Evolutionary conservation across 1,140 invertebrate genomes (phyloP), one percentile per base, ranked within the genome.

Genomic region (Stegodyphus mimosarum): DNA sequence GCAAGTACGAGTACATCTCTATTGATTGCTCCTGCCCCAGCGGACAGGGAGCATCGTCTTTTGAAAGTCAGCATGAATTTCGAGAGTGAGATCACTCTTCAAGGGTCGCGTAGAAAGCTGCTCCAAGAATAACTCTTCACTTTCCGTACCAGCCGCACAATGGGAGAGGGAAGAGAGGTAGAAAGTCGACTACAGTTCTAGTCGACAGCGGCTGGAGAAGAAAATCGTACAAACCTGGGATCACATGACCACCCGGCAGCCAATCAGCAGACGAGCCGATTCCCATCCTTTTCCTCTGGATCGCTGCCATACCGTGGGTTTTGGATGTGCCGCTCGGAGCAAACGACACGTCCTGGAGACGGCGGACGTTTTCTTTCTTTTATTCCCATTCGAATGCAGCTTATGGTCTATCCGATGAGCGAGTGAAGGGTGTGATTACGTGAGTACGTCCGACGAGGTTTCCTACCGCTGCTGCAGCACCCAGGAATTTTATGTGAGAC

Each of bases 211-310:
- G 66, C n/a, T 6, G 33, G 33, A 33, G 52, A 73, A 74, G 80
- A 83, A 81, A 83, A 83, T 83, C 70, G 80, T 66, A 83, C 80
- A 51, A 83, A 83, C 80, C 80, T 74, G 71, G 71, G 70, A 81
- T 74, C 60, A 74, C 71, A 63, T 74, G 80, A 33, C 70, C 17
- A n/a, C 50, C 10, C 18, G 10, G n/a, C 15, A 48, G 49, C 80
- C 80, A 83, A 83, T 83, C 63, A 66, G 53, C 64, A 17, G 5
- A 50, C 53, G 4, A 17, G 48, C 50, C 55, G 48, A n/a, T n/a
- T 60, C 67, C 60, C 77, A 66, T n/a, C 70, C 6, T 69, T 9
- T 15, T 66, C 80, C 51, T 72, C 71, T 83, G 80, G 80, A 73
- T 13, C 49, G 15, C 71, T 83, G 80, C 80, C 80, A 83, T 74